Percentiles rank a stretch among this genome's conserved stretches.
Evolutionary conservation across 30 jellyfish, hydroid and myxozoan species (phyloP).

Genomic region (Pseudorhiza aurosa): DNA sequence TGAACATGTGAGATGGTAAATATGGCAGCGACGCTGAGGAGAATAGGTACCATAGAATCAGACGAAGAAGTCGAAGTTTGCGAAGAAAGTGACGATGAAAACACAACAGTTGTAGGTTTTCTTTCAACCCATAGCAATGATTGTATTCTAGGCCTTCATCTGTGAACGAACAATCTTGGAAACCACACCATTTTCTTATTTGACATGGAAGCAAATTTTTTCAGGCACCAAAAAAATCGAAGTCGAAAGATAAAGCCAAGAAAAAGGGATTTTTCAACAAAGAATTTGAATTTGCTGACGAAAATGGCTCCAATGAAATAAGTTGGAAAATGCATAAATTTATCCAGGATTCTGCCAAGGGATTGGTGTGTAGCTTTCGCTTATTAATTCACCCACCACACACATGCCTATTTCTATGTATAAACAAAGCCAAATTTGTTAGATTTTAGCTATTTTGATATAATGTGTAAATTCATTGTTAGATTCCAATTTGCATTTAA

Average conservation of each 20-base stretch:
- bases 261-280: constrained; percentile 30
- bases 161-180: too few relatives aligned
- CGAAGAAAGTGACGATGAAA: constrained; percentile 60
- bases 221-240: constrained; percentile 8
- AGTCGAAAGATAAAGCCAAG: constrained; percentile 21
- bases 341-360: constrained; percentile 70
- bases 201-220: too few relatives aligned
- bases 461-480: too few relatives aligned
- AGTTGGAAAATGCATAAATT: constrained; percentile 58
- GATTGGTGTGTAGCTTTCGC: constrained; percentile 54
- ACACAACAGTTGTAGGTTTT: constrained; percentile 2
- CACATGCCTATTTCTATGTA: too few relatives aligned
- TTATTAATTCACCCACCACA: too few relatives aligned
- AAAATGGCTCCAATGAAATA: not conserved
- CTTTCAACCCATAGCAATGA: not conserved
- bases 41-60: constrained; percentile 68
- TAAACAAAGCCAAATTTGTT: too few relatives aligned
- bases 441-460: too few relatives aligned
- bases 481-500: too few relatives aligned
- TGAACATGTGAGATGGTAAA: too few relatives aligned
- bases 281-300: constrained; percentile 55
- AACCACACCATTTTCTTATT: too few relatives aligned
- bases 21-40: constrained; percentile 34
- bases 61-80: constrained; percentile 65
- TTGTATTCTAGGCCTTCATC: too few relatives aligned